A percentile compares a stretch with the other conserved stretches of the same genome.
Conservation (phyloP, 2,113 vertebrate species). For the Rutilus rutilus region DNA sequence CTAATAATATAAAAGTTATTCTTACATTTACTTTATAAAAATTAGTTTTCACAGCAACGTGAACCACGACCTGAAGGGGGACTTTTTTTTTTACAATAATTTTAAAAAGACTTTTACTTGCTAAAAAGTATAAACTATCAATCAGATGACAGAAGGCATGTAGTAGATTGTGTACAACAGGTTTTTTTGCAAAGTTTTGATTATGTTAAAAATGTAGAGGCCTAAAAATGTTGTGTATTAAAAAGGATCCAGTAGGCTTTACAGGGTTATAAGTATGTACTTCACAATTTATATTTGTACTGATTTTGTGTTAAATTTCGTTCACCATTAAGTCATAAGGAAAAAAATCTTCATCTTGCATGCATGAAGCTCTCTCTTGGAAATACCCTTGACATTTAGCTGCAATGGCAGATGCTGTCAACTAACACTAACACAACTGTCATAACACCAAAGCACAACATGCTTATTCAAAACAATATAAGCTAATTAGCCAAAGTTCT, state of each 20-base stretch:
- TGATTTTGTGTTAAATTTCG: neutral
- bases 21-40: too few species aligned
- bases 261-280: neutral
- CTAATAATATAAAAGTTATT: too few species aligned
- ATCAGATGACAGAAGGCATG: neutral
- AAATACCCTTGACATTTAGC: slow-evolving; percentile 3
- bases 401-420: neutral
- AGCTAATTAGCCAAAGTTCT: neutral
- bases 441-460: neutral
- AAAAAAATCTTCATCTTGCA: neutral
- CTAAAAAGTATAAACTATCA: neutral
- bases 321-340: neutral
- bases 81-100: neutral
- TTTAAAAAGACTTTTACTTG: neutral
- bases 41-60: neutral
- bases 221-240: neutral
- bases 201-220: neutral
- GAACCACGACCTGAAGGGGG: neutral
- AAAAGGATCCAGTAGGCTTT: neutral
- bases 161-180: neutral
- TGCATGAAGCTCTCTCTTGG: neutral
- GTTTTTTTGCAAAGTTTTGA: neutral
- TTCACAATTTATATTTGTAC: neutral
- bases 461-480: neutral
- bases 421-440: neutral